phyloP scores from a whole-genome alignment of 2,113 vertebrate genomes.

The Willisornis vidua region DNA sequence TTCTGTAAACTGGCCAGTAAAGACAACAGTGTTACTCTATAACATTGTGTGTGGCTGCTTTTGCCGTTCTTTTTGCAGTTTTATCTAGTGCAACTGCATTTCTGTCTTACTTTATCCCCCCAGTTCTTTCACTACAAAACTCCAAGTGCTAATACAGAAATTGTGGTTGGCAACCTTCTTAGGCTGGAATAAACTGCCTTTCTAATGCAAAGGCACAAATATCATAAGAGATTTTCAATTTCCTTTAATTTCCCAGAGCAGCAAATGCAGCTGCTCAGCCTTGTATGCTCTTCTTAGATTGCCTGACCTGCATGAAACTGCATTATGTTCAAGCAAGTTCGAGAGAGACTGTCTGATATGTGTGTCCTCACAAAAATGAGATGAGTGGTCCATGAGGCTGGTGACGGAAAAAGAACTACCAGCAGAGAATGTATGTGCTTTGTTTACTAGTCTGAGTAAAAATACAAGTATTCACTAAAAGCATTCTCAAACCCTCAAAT shows the following conservation, averaged over 20 bases:
- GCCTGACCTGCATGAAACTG: neutral
- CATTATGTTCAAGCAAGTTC: neutral
- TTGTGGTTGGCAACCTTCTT: neutral
- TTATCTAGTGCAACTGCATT: neutral
- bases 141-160: neutral
- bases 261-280: neutral
- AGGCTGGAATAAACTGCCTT: neutral
- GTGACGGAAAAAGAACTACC: neutral
- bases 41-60: neutral
- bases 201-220: neutral
- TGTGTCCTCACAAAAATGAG: neutral
- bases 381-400: neutral
- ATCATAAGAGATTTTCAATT: neutral
- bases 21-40: neutral
- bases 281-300: neutral
- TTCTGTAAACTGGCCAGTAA: neutral
- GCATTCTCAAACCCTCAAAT: neutral
- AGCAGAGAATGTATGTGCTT: neutral
- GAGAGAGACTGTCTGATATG: neutral
- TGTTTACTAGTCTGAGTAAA: neutral
- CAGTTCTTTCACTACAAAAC: neutral
- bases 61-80: neutral
- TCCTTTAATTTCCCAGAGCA: neutral
- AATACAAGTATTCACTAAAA: neutral
- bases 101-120: accelerated